Evolutionary conservation across 2,113 vertebrate genomes (phyloP), one percentile per base, ranked within the genome.

Genomic region (Rafetus swinhoei): DNA sequence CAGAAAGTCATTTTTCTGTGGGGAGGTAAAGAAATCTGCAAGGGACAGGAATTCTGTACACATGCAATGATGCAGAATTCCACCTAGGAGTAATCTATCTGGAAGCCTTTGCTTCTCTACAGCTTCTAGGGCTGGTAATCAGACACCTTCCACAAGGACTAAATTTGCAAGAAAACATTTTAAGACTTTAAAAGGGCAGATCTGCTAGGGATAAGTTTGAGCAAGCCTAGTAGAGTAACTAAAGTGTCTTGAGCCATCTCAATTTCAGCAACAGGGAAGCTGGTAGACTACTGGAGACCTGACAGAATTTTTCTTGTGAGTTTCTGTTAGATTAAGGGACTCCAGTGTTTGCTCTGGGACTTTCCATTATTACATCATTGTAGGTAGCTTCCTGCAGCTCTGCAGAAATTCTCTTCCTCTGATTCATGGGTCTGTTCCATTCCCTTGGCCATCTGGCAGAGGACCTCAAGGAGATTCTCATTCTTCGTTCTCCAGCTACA

Each of bases 401-500:
- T 77, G 80, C 57, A 87, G 86, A 59, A n/a, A 62, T 88, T 94
- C 77, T 94, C 95, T 76, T 93, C n/a, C 2, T 85, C 84, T 95
- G 86, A 87, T 91, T 95, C 91, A 89, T 59, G 6, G 74, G 13
- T 21, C 54, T 88, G 53, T 86, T 87, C 87, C 87, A 53, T 45
- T 91, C 86, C 45, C 6, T 76, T 94, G 89, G 87, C 53, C 74
- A 69, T 72, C 81, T 94, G 86, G 85, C 77, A 89, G 52, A 32
- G 19, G 76, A 1, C 80, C 62, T 95, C 8, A 1, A 3, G 7
- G 57, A 82, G 35, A 56, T 52, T 29, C 54, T 77, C 60, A 45
- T 89, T 91, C 82, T 95, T 29, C 62, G 24, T 86, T 95, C 54
- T 56, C 52, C 59, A 55, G 81, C 84, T 84, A 65, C n/a, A 52